Conservation (phyloP, 2,113 vertebrate species). For the Thamnaconus septentrionalis region DNA sequence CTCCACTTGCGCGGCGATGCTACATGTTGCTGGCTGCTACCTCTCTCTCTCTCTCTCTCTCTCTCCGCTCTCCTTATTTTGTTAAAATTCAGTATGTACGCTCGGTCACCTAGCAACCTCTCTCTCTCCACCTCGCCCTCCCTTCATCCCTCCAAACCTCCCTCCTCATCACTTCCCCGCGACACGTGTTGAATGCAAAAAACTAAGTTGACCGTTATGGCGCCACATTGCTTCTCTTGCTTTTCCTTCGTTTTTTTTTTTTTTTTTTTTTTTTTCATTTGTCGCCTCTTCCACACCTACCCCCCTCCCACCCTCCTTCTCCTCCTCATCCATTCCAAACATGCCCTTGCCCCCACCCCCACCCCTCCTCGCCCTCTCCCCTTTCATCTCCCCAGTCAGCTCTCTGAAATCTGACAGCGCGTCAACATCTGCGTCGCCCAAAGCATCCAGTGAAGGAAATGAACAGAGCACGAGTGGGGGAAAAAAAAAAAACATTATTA, state of each 20-base stretch:
- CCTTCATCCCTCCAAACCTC: conserved; percentile 21
- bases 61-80: conserved; percentile 55
- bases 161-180: conserved; percentile 66
- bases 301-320: not conserved
- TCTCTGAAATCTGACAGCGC: conserved; percentile 1
- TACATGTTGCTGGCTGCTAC: conserved; percentile 78
- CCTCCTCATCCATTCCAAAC: too few species aligned
- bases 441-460: not conserved
- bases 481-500: not conserved
- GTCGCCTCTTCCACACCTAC: not conserved
- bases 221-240: not conserved
- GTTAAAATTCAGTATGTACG: conserved; percentile 84
- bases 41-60: conserved; percentile 55
- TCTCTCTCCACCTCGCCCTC: conserved; percentile 38
- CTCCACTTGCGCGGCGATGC: conserved; percentile 67
- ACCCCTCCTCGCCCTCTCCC: too few species aligned
- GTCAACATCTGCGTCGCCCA: not conserved
- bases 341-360: not conserved
- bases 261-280: not conserved
- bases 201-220: conserved; percentile 66
- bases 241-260: not conserved
- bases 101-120: conserved; percentile 80
- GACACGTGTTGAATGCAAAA: conserved; percentile 82
- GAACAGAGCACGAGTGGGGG: not conserved
- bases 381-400: not conserved